A percentile compares a stretch with the other conserved stretches of the same genome.
Conservation (phyloP, 2,888 invertebrate genomes). For the Hoplodrina blanda region DNA sequence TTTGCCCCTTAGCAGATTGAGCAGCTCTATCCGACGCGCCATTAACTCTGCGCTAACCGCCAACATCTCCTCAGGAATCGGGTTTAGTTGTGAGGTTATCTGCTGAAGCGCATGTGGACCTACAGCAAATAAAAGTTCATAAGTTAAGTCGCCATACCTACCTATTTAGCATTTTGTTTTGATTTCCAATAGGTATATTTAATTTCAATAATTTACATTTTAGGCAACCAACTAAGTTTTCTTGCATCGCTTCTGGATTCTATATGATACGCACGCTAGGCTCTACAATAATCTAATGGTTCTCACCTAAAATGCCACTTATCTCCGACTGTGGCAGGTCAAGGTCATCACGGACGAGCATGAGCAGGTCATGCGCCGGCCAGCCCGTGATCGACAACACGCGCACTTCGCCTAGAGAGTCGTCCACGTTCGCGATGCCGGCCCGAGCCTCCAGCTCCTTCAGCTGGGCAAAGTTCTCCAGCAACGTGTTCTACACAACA, state of each 20-base stretch:
- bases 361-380: slow-evolving; percentile 82
- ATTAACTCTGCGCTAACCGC: slow-evolving; percentile 78
- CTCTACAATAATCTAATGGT: background rate
- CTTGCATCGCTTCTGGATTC: background rate
- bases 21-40: slow-evolving; percentile 80
- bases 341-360: slow-evolving; percentile 78
- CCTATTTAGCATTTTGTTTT: too few species aligned
- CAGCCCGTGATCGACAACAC: slow-evolving; percentile 82
- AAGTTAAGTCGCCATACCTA: too few species aligned
- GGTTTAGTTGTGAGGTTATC: slow-evolving; percentile 75
- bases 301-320: slow-evolving; percentile 77
- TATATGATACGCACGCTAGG: too few species aligned
- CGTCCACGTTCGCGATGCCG: slow-evolving; percentile 71
- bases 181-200: too few species aligned
- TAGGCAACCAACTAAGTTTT: background rate
- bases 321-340: slow-evolving; percentile 73
- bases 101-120: slow-evolving; percentile 75
- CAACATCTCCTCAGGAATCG: slow-evolving; percentile 80
- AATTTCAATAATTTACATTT: background rate
- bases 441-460: slow-evolving; percentile 79
- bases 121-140: slow-evolving; percentile 7
- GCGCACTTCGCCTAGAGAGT: slow-evolving; percentile 78
- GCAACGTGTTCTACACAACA: slow-evolving; percentile 74
- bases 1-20: slow-evolving; percentile 77
- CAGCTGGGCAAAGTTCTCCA: slow-evolving; percentile 79